Percentiles rank a stretch among this genome's conserved stretches.
These are phyloP conservation scores for Myodes glareolus DNA, from an alignment of 2,113 vertebrate genomes.

Conservation along the genomic window DNA sequence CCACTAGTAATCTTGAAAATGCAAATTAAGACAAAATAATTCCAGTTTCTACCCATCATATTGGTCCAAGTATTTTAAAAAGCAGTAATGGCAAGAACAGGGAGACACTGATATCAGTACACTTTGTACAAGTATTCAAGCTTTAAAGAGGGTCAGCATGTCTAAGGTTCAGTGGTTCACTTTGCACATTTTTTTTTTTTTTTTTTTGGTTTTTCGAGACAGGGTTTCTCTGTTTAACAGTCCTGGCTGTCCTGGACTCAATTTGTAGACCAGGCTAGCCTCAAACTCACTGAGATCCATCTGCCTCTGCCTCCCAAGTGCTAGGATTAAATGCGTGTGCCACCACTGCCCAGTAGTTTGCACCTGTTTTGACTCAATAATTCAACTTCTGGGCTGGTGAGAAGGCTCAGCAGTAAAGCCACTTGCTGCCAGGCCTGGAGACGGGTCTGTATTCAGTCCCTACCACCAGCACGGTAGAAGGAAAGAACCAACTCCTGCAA, in stretches of 20 bases:
- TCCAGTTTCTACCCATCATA: background rate
- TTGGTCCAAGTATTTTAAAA: background rate
- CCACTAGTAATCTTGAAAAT: slow-evolving; percentile 36
- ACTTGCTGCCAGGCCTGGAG: background rate
- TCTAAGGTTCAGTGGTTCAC: slow-evolving; percentile 32
- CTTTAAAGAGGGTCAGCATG: slow-evolving; percentile 10
- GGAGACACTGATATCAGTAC: background rate
- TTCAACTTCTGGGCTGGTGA: background rate
- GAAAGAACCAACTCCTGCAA: background rate
- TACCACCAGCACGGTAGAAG: background rate
- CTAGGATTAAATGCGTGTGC: no score
- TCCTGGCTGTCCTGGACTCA: no score
- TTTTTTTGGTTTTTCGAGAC: no score
- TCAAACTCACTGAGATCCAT: no score
- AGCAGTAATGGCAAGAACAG: background rate
- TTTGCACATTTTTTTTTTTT: background rate
- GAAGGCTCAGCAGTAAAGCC: background rate
- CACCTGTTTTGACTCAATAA: slow-evolving; percentile 14
- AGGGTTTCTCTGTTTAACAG: no score
- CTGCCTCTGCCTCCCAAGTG: no score
- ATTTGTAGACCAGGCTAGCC: no score
- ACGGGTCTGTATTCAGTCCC: background rate
- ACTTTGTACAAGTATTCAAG: background rate
- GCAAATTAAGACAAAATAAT: slow-evolving; percentile 55
- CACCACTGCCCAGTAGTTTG: no score